Evolutionary conservation across 2,888 invertebrate genomes (phyloP).

Genomic region (Tiliacea citrago): DNA sequence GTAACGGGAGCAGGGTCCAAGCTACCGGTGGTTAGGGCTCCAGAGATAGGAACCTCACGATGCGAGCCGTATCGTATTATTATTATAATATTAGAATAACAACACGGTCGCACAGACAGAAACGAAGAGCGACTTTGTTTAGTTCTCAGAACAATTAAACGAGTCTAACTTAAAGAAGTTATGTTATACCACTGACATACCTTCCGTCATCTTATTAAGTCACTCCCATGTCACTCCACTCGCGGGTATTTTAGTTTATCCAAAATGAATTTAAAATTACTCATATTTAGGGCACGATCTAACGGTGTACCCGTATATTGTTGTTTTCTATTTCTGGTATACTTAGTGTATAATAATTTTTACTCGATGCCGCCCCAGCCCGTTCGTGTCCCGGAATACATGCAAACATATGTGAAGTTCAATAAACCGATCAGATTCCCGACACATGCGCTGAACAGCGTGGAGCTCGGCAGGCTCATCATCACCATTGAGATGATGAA

Average conservation of each 20-base stretch:
- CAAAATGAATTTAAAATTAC: slow-evolving; percentile 58
- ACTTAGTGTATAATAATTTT: slow-evolving; percentile 34
- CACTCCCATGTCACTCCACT: not conserved
- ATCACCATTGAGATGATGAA: slow-evolving; percentile 65
- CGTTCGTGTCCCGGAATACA: slow-evolving; percentile 37
- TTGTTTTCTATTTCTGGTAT: slow-evolving; percentile 46
- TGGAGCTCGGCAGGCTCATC: slow-evolving; percentile 46
- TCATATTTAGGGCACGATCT: slow-evolving; percentile 49
- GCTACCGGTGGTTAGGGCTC: no score
- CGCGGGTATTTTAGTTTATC: not conserved
- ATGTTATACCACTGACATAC: not conserved
- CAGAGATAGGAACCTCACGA: no score
- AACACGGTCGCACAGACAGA: no score
- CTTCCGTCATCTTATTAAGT: not conserved
- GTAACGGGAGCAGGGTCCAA: no score
- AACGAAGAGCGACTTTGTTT: no score
- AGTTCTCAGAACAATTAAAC: no score
- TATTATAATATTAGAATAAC: no score
- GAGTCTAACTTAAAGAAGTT: no score
- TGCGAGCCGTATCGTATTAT: no score
- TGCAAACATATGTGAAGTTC: slow-evolving; percentile 55
- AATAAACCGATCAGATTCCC: slow-evolving; percentile 34
- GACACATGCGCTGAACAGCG: slow-evolving; percentile 10
- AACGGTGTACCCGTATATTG: slow-evolving; percentile 59
- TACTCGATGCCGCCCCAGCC: not conserved